Conservation (phyloP, 2,797 vertebrate species). For the Cetoscarus ocellatus region DNA sequence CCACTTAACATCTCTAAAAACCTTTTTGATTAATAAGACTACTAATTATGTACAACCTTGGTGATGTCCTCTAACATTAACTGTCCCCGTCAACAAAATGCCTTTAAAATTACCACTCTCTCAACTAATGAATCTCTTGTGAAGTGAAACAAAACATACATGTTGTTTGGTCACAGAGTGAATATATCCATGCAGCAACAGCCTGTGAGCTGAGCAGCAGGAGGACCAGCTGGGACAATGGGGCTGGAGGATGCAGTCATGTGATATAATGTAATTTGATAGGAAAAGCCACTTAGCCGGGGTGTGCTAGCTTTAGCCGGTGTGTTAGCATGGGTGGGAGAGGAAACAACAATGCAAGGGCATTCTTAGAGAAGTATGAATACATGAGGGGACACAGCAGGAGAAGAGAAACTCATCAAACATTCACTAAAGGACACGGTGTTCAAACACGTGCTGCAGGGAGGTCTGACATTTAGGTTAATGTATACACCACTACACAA, state of each 20-base stretch:
- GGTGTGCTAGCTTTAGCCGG: slow-evolving; percentile 9
- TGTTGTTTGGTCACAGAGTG: neutral
- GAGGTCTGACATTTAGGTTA: slow-evolving; percentile 15
- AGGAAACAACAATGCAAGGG: slow-evolving; percentile 34
- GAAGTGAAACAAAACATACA: slow-evolving; percentile 6
- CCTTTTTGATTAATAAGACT: too few relatives aligned
- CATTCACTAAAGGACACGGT: slow-evolving; percentile 41
- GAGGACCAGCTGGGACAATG: slow-evolving; percentile 49
- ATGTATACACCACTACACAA: neutral
- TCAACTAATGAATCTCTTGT: too few relatives aligned
- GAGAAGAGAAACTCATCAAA: slow-evolving; percentile 57
- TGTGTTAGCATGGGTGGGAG: slow-evolving; percentile 10
- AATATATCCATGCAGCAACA: slow-evolving; percentile 34
- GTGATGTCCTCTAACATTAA: too few relatives aligned
- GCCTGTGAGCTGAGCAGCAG: slow-evolving; percentile 52
- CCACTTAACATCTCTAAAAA: too few relatives aligned
- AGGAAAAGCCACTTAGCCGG: slow-evolving; percentile 66
- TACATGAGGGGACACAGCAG: slow-evolving; percentile 34
- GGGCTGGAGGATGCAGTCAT: slow-evolving; percentile 66
- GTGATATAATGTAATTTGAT: slow-evolving; percentile 74
- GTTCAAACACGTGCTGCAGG: slow-evolving; percentile 12
- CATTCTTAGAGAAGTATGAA: slow-evolving; percentile 27
- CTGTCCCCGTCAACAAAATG: too few relatives aligned
- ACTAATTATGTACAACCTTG: too few relatives aligned
- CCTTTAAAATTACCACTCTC: too few relatives aligned